phyloP scores from a whole-genome alignment of 2,797 vertebrate genomes.

The Limosa lapponica region DNA sequence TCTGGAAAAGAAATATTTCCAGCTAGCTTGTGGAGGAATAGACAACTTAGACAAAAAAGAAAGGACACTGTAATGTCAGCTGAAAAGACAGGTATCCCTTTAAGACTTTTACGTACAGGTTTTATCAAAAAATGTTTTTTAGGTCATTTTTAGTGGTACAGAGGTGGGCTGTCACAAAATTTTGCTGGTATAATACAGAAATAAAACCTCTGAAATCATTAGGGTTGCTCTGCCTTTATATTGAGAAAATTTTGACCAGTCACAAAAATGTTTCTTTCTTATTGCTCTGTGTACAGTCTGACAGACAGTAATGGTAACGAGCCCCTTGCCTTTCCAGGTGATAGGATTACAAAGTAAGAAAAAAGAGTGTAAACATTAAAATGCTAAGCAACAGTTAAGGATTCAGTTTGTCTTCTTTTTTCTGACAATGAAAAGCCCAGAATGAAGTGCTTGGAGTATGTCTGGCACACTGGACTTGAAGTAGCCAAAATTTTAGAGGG shows the following conservation, averaged over 20 bases:
- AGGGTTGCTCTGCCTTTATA: not conserved
- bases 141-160: not conserved
- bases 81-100: not conserved
- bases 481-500: not conserved
- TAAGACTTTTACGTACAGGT: not conserved
- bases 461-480: not conserved
- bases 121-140: not conserved
- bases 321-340: not conserved
- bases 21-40: not conserved
- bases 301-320: not conserved
- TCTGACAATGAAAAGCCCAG: not conserved
- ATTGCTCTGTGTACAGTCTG: not conserved
- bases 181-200: not conserved
- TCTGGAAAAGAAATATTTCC: conserved; percentile 24
- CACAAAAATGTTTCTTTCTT: not conserved
- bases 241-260: not conserved
- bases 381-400: not conserved
- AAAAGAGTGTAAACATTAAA: not conserved
- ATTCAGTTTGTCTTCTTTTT: not conserved
- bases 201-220: not conserved
- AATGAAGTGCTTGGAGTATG: not conserved
- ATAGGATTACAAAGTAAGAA: not conserved
- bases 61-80: not conserved
- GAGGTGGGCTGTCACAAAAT: not conserved
- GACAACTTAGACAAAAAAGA: not conserved